phyloP scores from a whole-genome alignment of 2,113 vertebrate genomes.

The Python bivittatus region DNA sequence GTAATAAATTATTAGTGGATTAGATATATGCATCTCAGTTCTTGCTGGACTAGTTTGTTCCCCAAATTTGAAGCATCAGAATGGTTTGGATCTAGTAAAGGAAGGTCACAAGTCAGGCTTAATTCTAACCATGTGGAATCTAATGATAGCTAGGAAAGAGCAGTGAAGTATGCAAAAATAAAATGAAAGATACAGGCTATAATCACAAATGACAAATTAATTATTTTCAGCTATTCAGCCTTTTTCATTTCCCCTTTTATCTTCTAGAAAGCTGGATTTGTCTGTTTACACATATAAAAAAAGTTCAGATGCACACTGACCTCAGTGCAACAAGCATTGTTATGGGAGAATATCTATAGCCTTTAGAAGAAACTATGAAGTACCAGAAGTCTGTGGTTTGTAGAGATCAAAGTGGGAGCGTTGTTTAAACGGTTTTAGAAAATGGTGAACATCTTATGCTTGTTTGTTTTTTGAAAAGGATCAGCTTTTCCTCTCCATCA shows the following conservation, averaged over 20 bases:
- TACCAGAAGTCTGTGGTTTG: slow-evolving; percentile 35
- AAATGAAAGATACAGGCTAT: slow-evolving; percentile 67
- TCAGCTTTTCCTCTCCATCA: neutral
- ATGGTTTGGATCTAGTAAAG: slow-evolving; percentile 56
- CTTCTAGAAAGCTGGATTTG: slow-evolving; percentile 60
- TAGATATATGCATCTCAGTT: slow-evolving; percentile 29
- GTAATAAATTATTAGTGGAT: slow-evolving; percentile 7
- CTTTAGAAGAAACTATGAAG: slow-evolving; percentile 44
- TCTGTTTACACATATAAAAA: slow-evolving; percentile 60
- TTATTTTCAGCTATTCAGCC: slow-evolving; percentile 65
- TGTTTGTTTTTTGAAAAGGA: neutral
- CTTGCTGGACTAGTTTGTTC: slow-evolving; percentile 25
- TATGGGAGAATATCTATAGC: slow-evolving; percentile 60
- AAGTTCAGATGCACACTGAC: slow-evolving; percentile 69
- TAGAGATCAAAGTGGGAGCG: slow-evolving; percentile 14
- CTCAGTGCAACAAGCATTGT: slow-evolving; percentile 62
- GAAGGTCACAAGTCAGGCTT: slow-evolving; percentile 67
- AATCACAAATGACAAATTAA: slow-evolving; percentile 71
- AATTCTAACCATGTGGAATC: slow-evolving; percentile 69
- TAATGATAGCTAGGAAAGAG: slow-evolving; percentile 67
- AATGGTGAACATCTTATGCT: neutral
- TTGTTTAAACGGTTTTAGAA: neutral
- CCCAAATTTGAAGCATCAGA: slow-evolving; percentile 57
- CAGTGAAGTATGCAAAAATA: slow-evolving; percentile 62
- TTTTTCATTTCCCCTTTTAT: slow-evolving; percentile 51